These are phyloP conservation scores for Eumerus sabulonum DNA, from an alignment of 2,888 invertebrate species.

Conservation along the genomic window DNA sequence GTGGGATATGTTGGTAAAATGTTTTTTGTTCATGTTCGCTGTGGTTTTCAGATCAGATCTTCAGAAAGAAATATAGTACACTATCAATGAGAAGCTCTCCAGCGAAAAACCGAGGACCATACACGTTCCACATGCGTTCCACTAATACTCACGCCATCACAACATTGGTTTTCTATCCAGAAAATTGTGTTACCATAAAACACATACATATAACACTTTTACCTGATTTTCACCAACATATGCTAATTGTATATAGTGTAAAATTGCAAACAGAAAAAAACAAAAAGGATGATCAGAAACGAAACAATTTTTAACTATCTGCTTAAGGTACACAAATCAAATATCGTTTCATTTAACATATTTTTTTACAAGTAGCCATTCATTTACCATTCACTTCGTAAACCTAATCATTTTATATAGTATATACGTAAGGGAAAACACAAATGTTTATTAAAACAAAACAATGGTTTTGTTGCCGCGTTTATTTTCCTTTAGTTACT, in stretches of 20 bases:
- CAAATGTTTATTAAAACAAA: conserved; percentile 12
- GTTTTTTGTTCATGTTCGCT: too few relatives aligned
- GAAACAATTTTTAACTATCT: too few relatives aligned
- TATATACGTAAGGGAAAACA: conserved; percentile 3
- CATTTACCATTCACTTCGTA: conserved; percentile 28
- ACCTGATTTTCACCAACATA: conserved; percentile 51
- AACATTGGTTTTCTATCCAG: not conserved
- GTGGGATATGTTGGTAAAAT: not conserved
- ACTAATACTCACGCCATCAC: too few relatives aligned
- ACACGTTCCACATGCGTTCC: not conserved
- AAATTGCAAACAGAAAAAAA: conserved; percentile 46
- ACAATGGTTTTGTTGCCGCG: too few relatives aligned
- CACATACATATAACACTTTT: conserved; percentile 36
- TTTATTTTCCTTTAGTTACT: too few relatives aligned
- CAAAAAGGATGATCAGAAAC: not conserved
- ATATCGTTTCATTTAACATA: conserved; percentile 9
- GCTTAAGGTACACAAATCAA: too few relatives aligned
- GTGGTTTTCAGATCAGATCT: too few relatives aligned
- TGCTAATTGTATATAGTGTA: conserved; percentile 64
- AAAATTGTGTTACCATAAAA: not conserved
- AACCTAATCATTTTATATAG: conserved; percentile 12
- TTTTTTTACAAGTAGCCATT: conserved; percentile 20
- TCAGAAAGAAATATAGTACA: too few relatives aligned
- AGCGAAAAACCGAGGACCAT: conserved; percentile 3
- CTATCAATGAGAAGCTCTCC: too few relatives aligned